These are phyloP conservation scores for Zeuzera pyrina DNA, from an alignment of 2,888 invertebrate genomes.

Conservation along the genomic window DNA sequence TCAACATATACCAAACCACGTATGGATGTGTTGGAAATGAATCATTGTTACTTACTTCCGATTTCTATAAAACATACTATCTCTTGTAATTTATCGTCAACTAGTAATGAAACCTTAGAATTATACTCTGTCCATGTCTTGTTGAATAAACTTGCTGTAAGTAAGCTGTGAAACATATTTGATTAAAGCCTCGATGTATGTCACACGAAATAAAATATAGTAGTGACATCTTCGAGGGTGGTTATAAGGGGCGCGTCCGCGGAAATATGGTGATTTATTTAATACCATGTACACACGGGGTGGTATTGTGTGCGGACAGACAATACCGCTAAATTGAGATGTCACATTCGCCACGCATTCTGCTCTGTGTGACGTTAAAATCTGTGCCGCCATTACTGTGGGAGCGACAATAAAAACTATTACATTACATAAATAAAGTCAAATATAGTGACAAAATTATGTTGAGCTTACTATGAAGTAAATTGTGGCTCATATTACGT, in stretches of 20 bases:
- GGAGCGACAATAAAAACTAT: slow-evolving; percentile 40
- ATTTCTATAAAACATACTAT: too few relatives aligned
- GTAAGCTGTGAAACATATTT: too few relatives aligned
- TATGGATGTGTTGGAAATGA: too few relatives aligned
- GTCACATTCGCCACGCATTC: slow-evolving; percentile 55
- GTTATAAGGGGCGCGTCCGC: slow-evolving; percentile 24
- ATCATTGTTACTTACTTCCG: too few relatives aligned
- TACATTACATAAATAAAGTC: slow-evolving; percentile 53
- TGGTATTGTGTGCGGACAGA: slow-evolving; percentile 28
- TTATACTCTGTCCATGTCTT: too few relatives aligned
- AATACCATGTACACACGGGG: slow-evolving; percentile 19
- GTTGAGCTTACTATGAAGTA: background rate
- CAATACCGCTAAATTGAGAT: slow-evolving; percentile 63
- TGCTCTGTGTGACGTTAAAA: slow-evolving; percentile 10
- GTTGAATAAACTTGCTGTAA: too few relatives aligned
- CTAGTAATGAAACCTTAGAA: too few relatives aligned
- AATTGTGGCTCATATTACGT: slow-evolving; percentile 2
- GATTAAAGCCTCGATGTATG: too few relatives aligned
- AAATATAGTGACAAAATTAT: slow-evolving; percentile 30
- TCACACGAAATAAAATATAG: slow-evolving; percentile 1
- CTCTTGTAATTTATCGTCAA: too few relatives aligned
- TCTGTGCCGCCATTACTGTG: slow-evolving; percentile 26
- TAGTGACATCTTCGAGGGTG: too few relatives aligned
- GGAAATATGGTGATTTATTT: slow-evolving; percentile 34
- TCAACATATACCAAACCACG: too few relatives aligned